Conservation (phyloP, 2,797 vertebrate genomes). For the Microhierax caerulescens region DNA sequence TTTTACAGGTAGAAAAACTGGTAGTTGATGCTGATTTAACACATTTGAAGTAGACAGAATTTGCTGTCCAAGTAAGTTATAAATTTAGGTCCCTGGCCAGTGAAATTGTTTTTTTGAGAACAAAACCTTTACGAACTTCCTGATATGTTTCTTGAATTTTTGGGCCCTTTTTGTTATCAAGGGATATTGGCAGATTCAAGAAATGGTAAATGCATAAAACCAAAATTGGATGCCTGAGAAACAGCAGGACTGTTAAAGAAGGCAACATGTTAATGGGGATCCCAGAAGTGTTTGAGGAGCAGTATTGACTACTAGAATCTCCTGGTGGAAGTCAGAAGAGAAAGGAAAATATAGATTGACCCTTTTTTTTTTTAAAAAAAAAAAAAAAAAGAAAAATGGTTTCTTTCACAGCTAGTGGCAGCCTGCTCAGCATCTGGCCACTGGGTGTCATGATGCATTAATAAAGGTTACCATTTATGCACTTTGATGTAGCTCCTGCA, state of each 20-base stretch:
- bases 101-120: background rate
- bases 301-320: background rate
- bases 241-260: background rate
- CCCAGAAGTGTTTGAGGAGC: background rate
- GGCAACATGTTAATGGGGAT: background rate
- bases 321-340: background rate
- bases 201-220: background rate
- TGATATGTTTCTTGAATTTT: background rate
- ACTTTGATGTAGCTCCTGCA: background rate
- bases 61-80: background rate
- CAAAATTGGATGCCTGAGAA: background rate
- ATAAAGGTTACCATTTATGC: rapidly evolving
- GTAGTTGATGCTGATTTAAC: background rate
- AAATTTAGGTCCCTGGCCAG: background rate
- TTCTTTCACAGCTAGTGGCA: background rate
- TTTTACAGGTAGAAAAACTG: background rate
- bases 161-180: background rate
- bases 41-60: background rate
- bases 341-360: background rate
- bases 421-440: background rate
- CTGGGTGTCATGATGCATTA: background rate
- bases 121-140: background rate
- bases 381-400: too few relatives aligned
- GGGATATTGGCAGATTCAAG: background rate
- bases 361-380: too few relatives aligned